Percentiles rank a stretch among this genome's conserved stretches.
Evolutionary conservation across 2,888 invertebrate genomes (phyloP).

Genomic region (Dicroscelio sp.): DNA sequence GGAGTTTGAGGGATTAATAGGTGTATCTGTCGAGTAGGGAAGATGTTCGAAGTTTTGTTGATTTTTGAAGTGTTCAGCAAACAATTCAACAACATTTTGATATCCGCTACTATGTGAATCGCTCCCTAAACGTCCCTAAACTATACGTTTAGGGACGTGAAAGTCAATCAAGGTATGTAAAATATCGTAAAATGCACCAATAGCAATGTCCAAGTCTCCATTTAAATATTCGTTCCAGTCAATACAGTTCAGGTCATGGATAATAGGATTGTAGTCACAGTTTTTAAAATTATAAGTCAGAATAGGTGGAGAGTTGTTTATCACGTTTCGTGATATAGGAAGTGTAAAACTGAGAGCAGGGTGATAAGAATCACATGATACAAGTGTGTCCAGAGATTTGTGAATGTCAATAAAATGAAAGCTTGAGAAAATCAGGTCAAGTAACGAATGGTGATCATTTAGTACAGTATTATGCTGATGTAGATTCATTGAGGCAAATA

Average conservation of each 20-base stretch:
- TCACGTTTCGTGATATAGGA: not conserved
- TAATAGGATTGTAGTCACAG: not conserved
- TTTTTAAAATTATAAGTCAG: not conserved
- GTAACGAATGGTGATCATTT: not conserved
- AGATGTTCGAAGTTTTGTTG: not conserved
- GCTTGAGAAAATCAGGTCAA: slow-evolving; percentile 24
- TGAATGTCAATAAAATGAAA: not conserved
- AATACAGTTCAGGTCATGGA: not conserved
- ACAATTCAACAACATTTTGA: not conserved
- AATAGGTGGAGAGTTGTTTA: not conserved
- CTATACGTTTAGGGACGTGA: not conserved
- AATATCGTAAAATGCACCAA: not conserved
- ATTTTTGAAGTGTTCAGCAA: not conserved
- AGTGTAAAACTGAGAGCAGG: not conserved
- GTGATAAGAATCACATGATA: not conserved
- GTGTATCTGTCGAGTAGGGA: not conserved
- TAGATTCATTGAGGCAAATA: not conserved
- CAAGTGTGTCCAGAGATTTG: not conserved
- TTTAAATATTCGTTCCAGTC: not conserved
- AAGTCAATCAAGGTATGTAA: not conserved
- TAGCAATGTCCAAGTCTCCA: not conserved
- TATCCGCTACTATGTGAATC: not conserved
- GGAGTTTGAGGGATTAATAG: not conserved
- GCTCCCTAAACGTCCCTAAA: not conserved
- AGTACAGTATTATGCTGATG: slow-evolving; percentile 10